Base-by-base conservation (phyloP, 2,888 invertebrate genomes). In the Sabatieria punctata region DNA sequence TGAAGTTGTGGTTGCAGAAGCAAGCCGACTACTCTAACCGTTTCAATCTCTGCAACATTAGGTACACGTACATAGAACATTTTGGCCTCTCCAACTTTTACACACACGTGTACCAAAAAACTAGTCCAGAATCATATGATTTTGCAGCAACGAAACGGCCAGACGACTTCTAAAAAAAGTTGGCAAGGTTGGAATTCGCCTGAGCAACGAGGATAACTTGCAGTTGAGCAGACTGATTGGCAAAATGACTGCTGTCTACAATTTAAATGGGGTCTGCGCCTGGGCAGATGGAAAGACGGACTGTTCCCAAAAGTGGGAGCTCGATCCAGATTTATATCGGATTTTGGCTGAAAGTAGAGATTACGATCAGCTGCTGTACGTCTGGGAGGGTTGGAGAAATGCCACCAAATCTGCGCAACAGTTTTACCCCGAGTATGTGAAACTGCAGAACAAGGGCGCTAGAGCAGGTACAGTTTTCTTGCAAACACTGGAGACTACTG, bases 301-400 rank as follows among this genome's bases (percentile, higher is more conserved):
- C 19, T 42, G 42, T 30, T 13, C 26, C 15, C 8, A 6, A 23
- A 15, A 23, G 22, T 43, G 27, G 30, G n/a, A 11, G 19, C 30
- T 43, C 8, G 27, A n/a, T n/a, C n/a, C 30, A 8, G 8, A 43
- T 4, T n/a, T 43, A 4, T 6, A n/a, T 15, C 4, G n/a, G 8
- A 18, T 43, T 11, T 35, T 43, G 43, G 26, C 43, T 25, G 11
- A 35, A 60, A 81, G 81, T 0, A 73, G 78, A 51, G 78, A 83
- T 55, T 80, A 80, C 53, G 76, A 78, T 22, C 81, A 83, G 59
- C 67, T 85, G 40, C 59, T 77, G 19, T 77, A 82, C 55, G 77
- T 79, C 0, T 86, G 86, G 86, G 74, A 72, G 57, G 78, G 78
- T 46, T 86, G 82, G 76, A 73, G 85, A 52, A 80, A 85, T 49